Base-by-base conservation (phyloP, 2,888 invertebrate species). In the Pseudococcus longispinus region DNA sequence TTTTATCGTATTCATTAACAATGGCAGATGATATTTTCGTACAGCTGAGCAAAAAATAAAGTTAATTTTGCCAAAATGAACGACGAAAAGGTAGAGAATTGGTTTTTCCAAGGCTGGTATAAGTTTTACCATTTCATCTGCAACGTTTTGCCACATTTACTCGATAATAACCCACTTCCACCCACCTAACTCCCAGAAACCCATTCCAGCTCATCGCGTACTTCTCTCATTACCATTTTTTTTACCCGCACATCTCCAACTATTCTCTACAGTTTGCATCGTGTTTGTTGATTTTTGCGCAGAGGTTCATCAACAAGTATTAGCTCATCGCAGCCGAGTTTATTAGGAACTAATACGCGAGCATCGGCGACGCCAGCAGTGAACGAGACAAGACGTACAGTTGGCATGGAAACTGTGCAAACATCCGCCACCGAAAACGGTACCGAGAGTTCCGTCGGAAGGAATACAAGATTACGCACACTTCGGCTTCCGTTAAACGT, bases 401-500 rank as follows among this genome's bases (percentile, higher is more conserved):
- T 44, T 55, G 85, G 70, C 26, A 85, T 70, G 44, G 85, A 70
- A 74, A 74, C 42, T 26, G 46, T 74, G 37, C 74, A 23, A 44
- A 74, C 42, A 37, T 70, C 70, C 23, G 65, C 42, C 85, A 32
- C 46, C 37, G 46, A 85, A 70, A 85, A 70, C 44, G 44, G 51
- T 42, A 93, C 0, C 93, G 93, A 15, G 95, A 95, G 90, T 70
- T 94, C 44, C 65, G 44, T 37, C 37, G 70, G 95, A 8, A 91
- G 93, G 88, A 93, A 93, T 90, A 91, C 92, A 89, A 92, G 92
- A 89, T 90, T 94, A 89, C 92, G 92, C 88, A 92, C 93, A 84
- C 91, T 94, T 88, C 93, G 93, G 90, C 91, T 94, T 89, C 93
- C 93, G 88, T 91, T 94, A 37, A 93, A 92, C 89, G 93, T 93